Evolutionary conservation across 64 coral and sea anemone genomes (phyloP).

Genomic region (Actinia equina): DNA sequence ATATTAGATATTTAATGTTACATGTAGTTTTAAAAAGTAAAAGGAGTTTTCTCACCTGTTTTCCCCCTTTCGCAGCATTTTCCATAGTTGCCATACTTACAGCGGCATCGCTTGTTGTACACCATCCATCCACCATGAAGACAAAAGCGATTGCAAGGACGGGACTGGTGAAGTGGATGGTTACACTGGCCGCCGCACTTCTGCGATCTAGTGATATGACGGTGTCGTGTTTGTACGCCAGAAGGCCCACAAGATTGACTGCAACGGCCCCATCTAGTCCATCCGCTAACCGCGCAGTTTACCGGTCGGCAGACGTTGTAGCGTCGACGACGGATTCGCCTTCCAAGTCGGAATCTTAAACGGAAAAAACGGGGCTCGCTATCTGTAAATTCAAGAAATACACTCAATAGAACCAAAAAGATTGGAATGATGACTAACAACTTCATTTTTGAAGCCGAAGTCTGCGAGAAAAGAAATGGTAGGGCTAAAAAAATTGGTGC

Average conservation of each 20-base stretch:
- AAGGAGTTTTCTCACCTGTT: background rate
- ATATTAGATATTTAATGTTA: background rate
- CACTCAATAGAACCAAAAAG: background rate
- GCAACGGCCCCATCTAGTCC: slow-evolving; percentile 66
- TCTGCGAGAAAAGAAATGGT: background rate
- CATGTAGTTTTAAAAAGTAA: background rate
- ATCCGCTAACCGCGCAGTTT: slow-evolving; percentile 30
- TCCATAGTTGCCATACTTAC: slow-evolving; percentile 37
- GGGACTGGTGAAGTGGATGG: background rate
- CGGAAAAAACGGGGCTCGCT: background rate
- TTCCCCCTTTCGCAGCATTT: slow-evolving; percentile 21
- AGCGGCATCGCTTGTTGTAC: slow-evolving; percentile 10
- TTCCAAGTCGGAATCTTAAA: background rate
- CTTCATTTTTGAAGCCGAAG: background rate
- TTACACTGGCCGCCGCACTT: slow-evolving; percentile 20
- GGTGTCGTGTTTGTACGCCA: slow-evolving; percentile 46
- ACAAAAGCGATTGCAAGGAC: slow-evolving; percentile 39
- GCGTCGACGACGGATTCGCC: background rate
- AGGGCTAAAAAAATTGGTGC: background rate
- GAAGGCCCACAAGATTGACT: slow-evolving; percentile 46
- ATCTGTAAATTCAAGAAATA: background rate
- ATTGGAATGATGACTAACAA: background rate
- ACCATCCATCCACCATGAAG: slow-evolving; percentile 35
- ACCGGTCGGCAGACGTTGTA: slow-evolving; percentile 53
- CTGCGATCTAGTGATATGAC: slow-evolving; percentile 6